Conservation (phyloP, 2,113 vertebrate genomes). For the Malurus cyaneus region DNA sequence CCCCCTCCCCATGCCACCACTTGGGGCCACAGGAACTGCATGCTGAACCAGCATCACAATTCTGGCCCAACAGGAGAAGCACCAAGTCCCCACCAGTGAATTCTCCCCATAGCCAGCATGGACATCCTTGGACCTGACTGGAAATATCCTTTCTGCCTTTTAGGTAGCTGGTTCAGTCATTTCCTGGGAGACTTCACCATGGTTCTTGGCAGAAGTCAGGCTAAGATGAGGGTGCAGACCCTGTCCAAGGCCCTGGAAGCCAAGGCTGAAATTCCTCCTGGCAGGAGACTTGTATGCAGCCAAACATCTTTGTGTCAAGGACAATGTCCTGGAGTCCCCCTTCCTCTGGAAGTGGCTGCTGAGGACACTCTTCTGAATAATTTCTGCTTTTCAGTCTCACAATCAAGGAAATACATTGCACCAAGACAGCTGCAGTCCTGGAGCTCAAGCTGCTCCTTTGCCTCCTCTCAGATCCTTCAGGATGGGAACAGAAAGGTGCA, state of each 20-base stretch:
- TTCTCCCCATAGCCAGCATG: neutral
- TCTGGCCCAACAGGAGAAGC: neutral
- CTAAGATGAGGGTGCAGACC: neutral
- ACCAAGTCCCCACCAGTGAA: neutral
- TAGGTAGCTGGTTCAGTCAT: neutral
- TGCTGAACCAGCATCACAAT: neutral
- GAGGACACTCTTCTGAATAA: neutral
- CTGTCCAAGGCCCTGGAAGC: neutral
- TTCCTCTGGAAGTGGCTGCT: neutral
- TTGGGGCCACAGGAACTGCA: rapidly evolving
- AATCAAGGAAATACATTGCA: neutral
- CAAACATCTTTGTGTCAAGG: neutral
- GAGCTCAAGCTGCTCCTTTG: neutral
- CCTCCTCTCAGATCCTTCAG: neutral
- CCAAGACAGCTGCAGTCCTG: neutral
- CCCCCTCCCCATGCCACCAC: neutral
- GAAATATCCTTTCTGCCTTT: neutral
- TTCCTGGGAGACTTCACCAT: neutral
- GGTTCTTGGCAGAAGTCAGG: neutral
- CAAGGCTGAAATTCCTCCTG: neutral
- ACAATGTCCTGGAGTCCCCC: neutral
- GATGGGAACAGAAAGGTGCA: neutral
- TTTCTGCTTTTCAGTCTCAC: neutral
- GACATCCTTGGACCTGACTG: neutral
- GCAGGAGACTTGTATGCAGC: neutral